Evolutionary conservation across 2,113 vertebrate genomes (phyloP).

Genomic region (Pampusana beccarii): DNA sequence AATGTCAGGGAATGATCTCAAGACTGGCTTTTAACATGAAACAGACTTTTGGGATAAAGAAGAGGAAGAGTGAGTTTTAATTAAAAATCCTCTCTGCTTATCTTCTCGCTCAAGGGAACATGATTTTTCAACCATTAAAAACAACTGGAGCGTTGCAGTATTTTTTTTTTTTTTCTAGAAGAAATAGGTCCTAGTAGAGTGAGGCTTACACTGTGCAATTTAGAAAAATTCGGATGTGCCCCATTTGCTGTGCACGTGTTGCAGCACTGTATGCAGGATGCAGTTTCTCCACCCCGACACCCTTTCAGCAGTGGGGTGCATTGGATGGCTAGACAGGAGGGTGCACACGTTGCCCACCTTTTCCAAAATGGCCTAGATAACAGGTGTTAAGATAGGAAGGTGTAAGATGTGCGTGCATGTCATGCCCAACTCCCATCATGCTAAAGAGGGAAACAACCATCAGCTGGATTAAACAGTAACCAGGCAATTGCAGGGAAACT

Average conservation of each 20-base stretch:
- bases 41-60: slow-evolving; percentile 8
- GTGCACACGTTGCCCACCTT: too few relatives aligned
- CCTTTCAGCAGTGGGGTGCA: neutral
- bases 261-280: neutral
- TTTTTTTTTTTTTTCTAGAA: neutral
- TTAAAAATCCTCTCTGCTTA: slow-evolving; percentile 45
- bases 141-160: neutral
- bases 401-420: fast-evolving
- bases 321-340: fast-evolving
- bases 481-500: neutral
- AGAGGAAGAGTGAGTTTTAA: slow-evolving; percentile 38
- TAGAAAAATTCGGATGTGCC: neutral
- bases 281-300: neutral
- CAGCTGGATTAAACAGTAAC: neutral
- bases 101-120: neutral
- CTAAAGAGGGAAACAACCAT: neutral
- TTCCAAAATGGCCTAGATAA: neutral
- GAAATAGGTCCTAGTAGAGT: neutral
- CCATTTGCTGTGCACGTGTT: neutral
- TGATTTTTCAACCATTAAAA: slow-evolving; percentile 17
- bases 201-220: neutral
- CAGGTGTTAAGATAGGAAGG: neutral
- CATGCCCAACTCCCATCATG: fast-evolving
- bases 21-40: neutral
- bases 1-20: neutral